Percentiles rank a stretch among this genome's conserved stretches.
These are phyloP conservation scores for Atrichornis clamosus DNA, from an alignment of 2,113 vertebrate species.

Conservation along the genomic window DNA sequence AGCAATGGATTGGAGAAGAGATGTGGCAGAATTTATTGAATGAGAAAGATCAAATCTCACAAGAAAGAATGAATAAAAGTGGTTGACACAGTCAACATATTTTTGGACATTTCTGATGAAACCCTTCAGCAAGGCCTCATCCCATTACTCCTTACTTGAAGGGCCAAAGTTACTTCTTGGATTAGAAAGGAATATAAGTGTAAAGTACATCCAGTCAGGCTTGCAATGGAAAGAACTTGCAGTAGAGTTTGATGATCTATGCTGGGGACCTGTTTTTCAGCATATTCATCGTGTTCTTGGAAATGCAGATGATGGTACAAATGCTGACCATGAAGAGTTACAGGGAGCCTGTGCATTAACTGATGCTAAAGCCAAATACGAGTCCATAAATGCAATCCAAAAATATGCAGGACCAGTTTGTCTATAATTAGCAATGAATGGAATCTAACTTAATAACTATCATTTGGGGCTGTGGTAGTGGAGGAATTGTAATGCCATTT, in stretches of 20 bases:
- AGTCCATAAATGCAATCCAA: not conserved
- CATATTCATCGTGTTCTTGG: not conserved
- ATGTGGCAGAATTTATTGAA: not conserved
- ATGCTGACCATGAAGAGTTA: not conserved
- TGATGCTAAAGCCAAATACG: not conserved
- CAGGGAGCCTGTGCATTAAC: not conserved
- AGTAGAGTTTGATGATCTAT: not conserved
- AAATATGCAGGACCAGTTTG: not conserved
- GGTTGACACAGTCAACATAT: not conserved
- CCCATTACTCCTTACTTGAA: not conserved
- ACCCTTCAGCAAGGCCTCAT: not conserved
- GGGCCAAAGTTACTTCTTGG: not conserved
- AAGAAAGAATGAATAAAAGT: not conserved
- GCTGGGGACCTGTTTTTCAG: not conserved
- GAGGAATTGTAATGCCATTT: not conserved
- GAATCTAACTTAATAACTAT: not conserved
- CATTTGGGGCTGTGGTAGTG: not conserved
- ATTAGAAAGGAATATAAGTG: not conserved
- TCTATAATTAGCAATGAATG: not conserved
- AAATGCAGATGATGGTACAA: not conserved
- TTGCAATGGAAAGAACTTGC: not conserved
- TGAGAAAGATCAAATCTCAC: not conserved
- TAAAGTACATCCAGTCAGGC: not conserved
- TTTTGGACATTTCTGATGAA: not conserved
- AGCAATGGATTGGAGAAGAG: not conserved